These are phyloP conservation scores for Drosophila eugracilis DNA, from an alignment of 1,140 invertebrate genomes.

Conservation along the genomic window DNA sequence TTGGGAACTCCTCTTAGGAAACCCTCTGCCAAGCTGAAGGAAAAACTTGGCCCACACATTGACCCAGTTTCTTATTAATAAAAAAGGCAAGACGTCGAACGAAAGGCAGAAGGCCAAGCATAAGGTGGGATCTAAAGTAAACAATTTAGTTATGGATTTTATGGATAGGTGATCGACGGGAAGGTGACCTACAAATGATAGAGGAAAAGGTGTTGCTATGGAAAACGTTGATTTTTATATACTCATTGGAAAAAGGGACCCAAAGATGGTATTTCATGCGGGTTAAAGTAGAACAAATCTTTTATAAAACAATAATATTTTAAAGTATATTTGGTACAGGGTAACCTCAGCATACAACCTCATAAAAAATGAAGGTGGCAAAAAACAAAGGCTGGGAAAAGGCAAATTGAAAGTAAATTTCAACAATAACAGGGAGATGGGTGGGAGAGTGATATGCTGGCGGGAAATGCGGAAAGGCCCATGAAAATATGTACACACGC, in stretches of 20 bases:
- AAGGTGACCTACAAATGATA: neutral
- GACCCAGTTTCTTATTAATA: slow-evolving; percentile 52
- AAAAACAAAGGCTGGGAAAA: slow-evolving; percentile 44
- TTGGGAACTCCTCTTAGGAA: slow-evolving; percentile 34
- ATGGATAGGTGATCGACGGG: neutral
- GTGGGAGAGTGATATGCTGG: neutral
- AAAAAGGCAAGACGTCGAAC: slow-evolving; percentile 5
- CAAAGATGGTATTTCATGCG: too few species aligned
- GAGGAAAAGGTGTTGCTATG: too few species aligned
- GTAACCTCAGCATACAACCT: slow-evolving; percentile 28
- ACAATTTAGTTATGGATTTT: slow-evolving; percentile 19
- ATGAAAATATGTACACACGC: slow-evolving; percentile 20
- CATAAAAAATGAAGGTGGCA: slow-evolving; percentile 64
- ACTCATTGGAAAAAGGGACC: too few species aligned
- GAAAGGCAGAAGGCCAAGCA: slow-evolving; percentile 18
- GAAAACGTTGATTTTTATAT: too few species aligned
- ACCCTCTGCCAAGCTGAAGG: slow-evolving; percentile 11
- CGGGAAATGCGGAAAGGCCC: slow-evolving; percentile 6
- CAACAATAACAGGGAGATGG: slow-evolving; percentile 2
- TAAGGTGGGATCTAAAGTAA: slow-evolving; percentile 33
- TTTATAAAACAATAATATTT: neutral
- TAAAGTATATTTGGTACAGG: neutral
- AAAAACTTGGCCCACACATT: slow-evolving; percentile 54
- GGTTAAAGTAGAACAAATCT: too few species aligned
- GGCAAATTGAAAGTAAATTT: slow-evolving; percentile 76